Evolutionary conservation across 2,888 invertebrate species (phyloP), one percentile per base, ranked within the genome.

Genomic region (Nemotelus pantherinus): DNA sequence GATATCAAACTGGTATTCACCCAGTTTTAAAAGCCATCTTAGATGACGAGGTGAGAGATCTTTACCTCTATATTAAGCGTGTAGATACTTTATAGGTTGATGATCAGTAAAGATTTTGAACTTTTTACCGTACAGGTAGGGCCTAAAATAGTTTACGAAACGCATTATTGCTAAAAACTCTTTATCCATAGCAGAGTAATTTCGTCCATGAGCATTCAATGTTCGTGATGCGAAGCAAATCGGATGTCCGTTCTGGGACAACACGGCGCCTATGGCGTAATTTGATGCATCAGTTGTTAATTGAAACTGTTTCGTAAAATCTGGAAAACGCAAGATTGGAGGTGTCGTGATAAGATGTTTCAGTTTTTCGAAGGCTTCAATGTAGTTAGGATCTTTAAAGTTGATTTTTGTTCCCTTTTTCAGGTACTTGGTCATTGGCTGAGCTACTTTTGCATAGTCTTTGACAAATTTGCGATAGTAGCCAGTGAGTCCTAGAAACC

Each of bases 331-430:
- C 48, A 76, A 39, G n/a, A 78, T 76, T 50, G 78, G 78, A 9
- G 75, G 78, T 5, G 78, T 41, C 9, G 6, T 39, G 9, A 78
- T 47, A 2, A 78, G 44, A 0, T 41, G 2, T 79, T 80, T 80
- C 25, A 80, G 60, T 41, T 79, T 78, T 76, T 80, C 79, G 58
- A 80, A 80, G 4, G 80, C 75, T 55, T 50, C 10, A 5, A 78
- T 79, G 65, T 80, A 79, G 25, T 79, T 58, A 6, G 67, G 78
- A 70, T 81, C 80, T 2, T 74, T 58, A 3, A 74, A 64, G 55
- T 81, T 78, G 9, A 79, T 77, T 67, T 78, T 78, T 7, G 10
- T 45, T 47, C 65, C 71, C 45, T 80, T 80, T 55, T 80, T 78
- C 68, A 71, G 25, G 25, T 25, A 25, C 25, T 25, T 25, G 25